phyloP scores from a whole-genome alignment of 2,888 invertebrate genomes.

The Apodemia zela region DNA sequence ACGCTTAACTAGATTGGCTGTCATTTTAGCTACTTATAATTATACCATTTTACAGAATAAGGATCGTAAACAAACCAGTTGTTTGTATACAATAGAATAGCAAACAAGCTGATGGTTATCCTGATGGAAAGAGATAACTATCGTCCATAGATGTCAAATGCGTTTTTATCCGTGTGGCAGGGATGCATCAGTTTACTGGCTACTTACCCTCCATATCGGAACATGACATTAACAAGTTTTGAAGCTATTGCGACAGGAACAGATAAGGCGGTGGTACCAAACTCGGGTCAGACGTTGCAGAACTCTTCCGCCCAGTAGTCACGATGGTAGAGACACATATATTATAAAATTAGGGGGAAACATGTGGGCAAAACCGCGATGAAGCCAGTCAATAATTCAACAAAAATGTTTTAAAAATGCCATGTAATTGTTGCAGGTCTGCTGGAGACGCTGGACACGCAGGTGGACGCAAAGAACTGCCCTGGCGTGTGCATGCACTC shows the following conservation, averaged over 20 bases:
- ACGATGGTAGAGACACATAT: too few species aligned
- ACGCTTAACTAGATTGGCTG: not conserved
- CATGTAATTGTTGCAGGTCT: conserved; percentile 81
- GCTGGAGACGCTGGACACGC: conserved; percentile 91
- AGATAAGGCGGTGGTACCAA: too few species aligned
- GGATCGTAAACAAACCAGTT: not conserved
- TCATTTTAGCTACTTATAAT: conserved; percentile 4
- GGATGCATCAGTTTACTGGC: too few species aligned
- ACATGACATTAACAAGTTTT: too few species aligned
- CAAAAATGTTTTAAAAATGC: not conserved
- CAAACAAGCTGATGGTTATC: too few species aligned
- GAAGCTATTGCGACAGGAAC: too few species aligned
- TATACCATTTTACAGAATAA: not conserved
- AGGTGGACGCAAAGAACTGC: conserved; percentile 91
- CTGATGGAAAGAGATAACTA: too few species aligned
- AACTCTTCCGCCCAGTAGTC: too few species aligned
- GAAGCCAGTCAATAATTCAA: not conserved
- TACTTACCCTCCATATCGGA: too few species aligned
- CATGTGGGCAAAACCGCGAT: not conserved
- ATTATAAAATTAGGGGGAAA: not conserved
- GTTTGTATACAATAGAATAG: not conserved
- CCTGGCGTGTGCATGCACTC: conserved; percentile 94
- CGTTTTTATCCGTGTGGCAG: too few species aligned
- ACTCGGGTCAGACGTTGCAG: too few species aligned
- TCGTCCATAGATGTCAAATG: too few species aligned